phyloP scores from a whole-genome alignment of 2,113 vertebrate genomes.

The Plestiodon gilberti region DNA sequence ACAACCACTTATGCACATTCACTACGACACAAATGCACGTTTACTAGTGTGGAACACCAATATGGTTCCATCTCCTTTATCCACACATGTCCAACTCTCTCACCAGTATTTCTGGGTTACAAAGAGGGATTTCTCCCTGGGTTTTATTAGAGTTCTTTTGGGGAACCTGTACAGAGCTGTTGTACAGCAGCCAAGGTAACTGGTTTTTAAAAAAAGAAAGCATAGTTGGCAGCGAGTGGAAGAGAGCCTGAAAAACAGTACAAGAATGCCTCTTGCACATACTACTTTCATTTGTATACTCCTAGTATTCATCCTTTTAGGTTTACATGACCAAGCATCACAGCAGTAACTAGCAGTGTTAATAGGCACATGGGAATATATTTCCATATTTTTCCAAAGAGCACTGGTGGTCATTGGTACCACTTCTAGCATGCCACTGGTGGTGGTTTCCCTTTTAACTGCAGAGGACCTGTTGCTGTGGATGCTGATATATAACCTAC shows the following conservation, averaged over 20 bases:
- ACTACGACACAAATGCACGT: neutral
- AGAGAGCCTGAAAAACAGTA: neutral
- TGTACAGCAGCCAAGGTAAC: neutral
- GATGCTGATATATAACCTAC: neutral
- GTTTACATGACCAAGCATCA: neutral
- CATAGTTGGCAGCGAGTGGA: neutral
- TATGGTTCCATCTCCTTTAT: neutral
- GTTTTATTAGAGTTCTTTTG: neutral
- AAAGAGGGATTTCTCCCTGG: no score
- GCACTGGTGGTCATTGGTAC: neutral
- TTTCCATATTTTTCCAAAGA: neutral
- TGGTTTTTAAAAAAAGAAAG: neutral
- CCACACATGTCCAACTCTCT: neutral
- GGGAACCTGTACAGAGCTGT: neutral
- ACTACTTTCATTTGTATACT: neutral
- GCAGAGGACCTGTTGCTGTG: neutral
- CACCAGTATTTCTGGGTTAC: neutral
- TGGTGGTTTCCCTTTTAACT: neutral
- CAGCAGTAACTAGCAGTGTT: neutral
- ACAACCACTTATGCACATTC: neutral
- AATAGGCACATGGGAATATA: neutral
- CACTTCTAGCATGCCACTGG: neutral
- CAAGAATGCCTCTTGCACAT: neutral
- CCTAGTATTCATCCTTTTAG: neutral
- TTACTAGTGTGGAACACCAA: neutral